Evolutionary conservation across 2,113 vertebrate genomes (phyloP), one percentile per base, ranked within the genome.

Genomic region (Acrocephalus arundinaceus): DNA sequence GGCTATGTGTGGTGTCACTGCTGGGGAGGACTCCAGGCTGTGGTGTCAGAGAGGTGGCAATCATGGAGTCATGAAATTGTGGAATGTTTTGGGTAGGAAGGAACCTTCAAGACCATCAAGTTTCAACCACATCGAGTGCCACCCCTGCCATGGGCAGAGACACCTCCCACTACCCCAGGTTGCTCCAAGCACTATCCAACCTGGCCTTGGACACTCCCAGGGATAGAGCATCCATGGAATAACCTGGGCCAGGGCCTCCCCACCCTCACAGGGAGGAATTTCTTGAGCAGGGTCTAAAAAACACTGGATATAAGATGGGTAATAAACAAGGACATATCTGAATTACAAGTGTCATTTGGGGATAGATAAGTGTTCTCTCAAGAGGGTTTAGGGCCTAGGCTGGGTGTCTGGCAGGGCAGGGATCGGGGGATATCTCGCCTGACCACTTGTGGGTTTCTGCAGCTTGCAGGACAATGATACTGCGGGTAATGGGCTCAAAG

Each of bases 291-390:
- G 33, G 31, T 48, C 31, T 37, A 5, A 51, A 5, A 4, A 43
- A 9, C 67, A 9, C 1, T 0, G 2, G 61, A 1, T n/a, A 0
- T 3, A 25, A 11, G 28, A 14, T 1, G 48, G 59, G 51, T 35
- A 61, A 84, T 35, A 62, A 93, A 85, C 74, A 68, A 15, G 17
- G 6, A 11, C 23, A 0, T 92, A 84, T 94, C 89, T 41, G 84
- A 39, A 41, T 2, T 7, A 15, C 70, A 45, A 22, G 80, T 66
- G 80, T 4, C 73, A 2, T 15, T 23, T 43, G 25, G 73, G 89
- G 13, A 8, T 6, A 48, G 91, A 93, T 86, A 96, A 94, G 74
- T 11, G 73, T 1, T 21, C 5, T 45, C 24, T 17, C 37, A 0
- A 0, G 12, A 80, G 76, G 71, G 78, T 11, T 31, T 4, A 11